Percentiles rank a stretch among this genome's conserved stretches.
Conservation (phyloP, 1,140 invertebrate species). For the Eubasilissa regina region DNA sequence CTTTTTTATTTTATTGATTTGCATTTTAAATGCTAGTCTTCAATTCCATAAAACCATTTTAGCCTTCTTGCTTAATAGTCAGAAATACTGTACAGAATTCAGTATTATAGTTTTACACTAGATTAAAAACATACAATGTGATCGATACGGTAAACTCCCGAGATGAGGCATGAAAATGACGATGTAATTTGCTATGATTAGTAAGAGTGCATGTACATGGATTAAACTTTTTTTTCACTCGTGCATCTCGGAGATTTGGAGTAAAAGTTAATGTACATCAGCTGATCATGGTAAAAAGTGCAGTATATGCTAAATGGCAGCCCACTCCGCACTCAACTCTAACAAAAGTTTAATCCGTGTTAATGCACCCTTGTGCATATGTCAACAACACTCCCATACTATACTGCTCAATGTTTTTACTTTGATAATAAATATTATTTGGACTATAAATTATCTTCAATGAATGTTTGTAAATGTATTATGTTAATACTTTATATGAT, state of each 20-base stretch:
- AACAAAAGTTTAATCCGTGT: no score
- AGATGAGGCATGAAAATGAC: not conserved
- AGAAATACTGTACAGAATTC: slow-evolving; percentile 9
- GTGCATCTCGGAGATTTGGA: no score
- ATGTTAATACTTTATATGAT: not conserved
- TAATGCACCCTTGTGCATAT: no score
- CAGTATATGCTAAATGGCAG: no score
- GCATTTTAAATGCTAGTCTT: no score
- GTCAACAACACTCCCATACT: not conserved
- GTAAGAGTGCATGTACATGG: not conserved
- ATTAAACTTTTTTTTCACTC: no score
- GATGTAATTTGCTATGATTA: not conserved
- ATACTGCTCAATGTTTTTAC: slow-evolving; percentile 15
- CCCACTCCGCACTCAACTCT: no score
- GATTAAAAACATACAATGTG: slow-evolving; percentile 1
- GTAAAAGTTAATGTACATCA: no score
- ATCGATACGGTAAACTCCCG: not conserved
- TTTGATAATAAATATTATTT: not conserved
- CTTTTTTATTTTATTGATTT: no score
- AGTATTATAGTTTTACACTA: slow-evolving; percentile 16
- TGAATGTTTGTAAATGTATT: not conserved
- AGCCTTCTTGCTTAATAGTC: not conserved
- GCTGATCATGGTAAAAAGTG: no score
- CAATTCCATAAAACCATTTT: no score
- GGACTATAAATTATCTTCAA: not conserved